Evolutionary conservation across 2,113 vertebrate genomes (phyloP), one percentile per base, ranked within the genome.

Genomic region (Fukomys damarensis): DNA sequence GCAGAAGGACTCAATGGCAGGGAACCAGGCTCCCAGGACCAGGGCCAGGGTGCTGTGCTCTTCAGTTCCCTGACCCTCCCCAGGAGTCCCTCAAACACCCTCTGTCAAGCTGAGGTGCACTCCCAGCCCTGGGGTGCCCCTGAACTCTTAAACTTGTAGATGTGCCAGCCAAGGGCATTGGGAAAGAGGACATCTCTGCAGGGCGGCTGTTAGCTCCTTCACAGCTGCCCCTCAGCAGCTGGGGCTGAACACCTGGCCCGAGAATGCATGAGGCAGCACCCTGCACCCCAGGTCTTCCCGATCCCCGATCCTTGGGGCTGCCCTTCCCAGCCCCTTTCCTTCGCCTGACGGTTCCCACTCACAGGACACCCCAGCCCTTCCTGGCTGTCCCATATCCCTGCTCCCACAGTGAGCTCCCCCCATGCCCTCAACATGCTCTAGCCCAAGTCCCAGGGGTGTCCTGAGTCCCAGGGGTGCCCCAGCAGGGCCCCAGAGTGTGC

Each of bases 121-220:
- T 20, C 19, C 22, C 8, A 0, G 7, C 76, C 41, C 56, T 8
- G 0, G 0, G 49, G 28, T 58, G 22, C 93, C 85, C 17, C 59
- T 93, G 97, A 97, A 95, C 97, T 96, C 97, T 96, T 94, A 95
- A 95, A 89, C 68, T 0, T 7, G 58, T 0, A 80, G 0, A 10
- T 56, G 93, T 81, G 63, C 95, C 19, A 41, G 0, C 93, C 0
- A 35, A 0, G 63, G 89, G 46, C 63, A 70, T 74, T 54, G 1
- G 81, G 97, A 92, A 86, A 76, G 94, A 88, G 63, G 20, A 0
- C 1, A 4, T 28, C 22, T 59, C 90, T 41, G 19, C 41, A 68
- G 80, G 58, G 88, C 43, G 28, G 82, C 79, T 30, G 94, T 35
- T 84, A 22, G 92, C 96, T 83, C 79, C 13, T 79, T 94, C 97